Percentiles rank a stretch among this genome's conserved stretches.
Conservation (phyloP, 2,797 vertebrate genomes). For the Sebastes itinus region DNA sequence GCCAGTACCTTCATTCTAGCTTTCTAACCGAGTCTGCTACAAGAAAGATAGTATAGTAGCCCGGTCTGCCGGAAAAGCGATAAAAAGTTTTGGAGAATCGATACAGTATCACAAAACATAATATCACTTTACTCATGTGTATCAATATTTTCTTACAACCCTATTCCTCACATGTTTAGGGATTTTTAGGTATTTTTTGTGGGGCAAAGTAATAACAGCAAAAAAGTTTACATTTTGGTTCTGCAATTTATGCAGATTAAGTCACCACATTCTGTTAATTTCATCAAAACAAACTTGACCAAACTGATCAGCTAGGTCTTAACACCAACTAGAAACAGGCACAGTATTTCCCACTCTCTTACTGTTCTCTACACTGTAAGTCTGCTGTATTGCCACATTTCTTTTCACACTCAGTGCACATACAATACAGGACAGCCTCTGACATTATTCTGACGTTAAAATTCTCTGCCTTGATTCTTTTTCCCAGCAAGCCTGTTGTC, state of each 20-base stretch:
- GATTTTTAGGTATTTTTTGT: neutral
- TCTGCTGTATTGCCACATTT: neutral
- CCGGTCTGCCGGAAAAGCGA: accelerated
- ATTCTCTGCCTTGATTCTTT: slow-evolving; percentile 2
- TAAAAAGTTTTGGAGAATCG: too few species aligned
- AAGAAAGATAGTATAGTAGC: too few species aligned
- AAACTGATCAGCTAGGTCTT: neutral
- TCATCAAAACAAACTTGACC: neutral
- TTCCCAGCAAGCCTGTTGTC: slow-evolving; percentile 27
- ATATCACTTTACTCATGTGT: too few species aligned
- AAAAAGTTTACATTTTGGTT: neutral
- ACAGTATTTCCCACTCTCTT: neutral
- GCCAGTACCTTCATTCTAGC: too few species aligned
- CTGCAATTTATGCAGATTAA: neutral
- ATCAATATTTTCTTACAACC: too few species aligned
- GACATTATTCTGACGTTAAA: slow-evolving; percentile 2
- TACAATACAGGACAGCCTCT: neutral
- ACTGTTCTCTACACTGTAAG: neutral
- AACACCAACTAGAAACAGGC: neutral
- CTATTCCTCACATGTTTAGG: neutral
- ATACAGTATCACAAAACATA: too few species aligned
- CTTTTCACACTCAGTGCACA: neutral
- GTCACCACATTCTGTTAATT: neutral
- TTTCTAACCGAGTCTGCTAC: too few species aligned
- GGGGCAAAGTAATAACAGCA: neutral